Base-by-base conservation (phyloP, 1,140 invertebrate genomes). In the Cydia fagiglandana region DNA sequence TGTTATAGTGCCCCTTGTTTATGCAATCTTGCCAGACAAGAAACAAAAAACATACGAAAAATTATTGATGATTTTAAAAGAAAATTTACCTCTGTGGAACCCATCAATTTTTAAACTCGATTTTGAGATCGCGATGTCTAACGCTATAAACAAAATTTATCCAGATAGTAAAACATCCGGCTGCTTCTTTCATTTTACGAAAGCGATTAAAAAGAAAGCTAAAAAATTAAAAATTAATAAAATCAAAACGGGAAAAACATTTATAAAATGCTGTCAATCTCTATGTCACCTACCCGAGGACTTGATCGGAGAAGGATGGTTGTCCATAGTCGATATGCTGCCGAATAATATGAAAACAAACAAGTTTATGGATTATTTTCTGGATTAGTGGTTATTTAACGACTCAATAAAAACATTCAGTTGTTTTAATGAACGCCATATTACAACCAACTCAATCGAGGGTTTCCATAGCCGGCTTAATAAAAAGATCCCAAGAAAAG, bases 341-440 rank as follows among this genome's bases (percentile, higher is more conserved):
- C 64, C 28, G 13, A 66, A 34, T 66, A 66, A 66, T 66, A 2
- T 2, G 2, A 66, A 66, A 34, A 66, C 64, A 66, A 34, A 66
- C 0, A 66, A 66, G 24, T 66, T 66, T 66, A 66, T 66, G 61
- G 61, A 34, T 66, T 66, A 66, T 66, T 66, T 66, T 66, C 64
- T 66, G 64, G 64, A 66, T 66, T 28, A 66, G 64, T 66, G 64
- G 64, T 28, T 66, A 66, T 66, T 66, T 34, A 66, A 66, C 28
- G 64, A 66, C 28, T 66, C 64, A 9, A 66, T 66, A 30, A 66
- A 34, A 66, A 34, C 30, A 15, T 66, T 66, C 64, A 66, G 64
- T 12, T 66, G 28, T 34, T 66, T 66, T 66, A 66, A 66, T 34
- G 64, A 66, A 66, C 64, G 64, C 28, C 64, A 66, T 66, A 66